Percentiles rank a stretch among this genome's conserved stretches.
These are phyloP conservation scores for Drosophila nigromelanica DNA, from an alignment of 1,140 invertebrate species.

Conservation along the genomic window DNA sequence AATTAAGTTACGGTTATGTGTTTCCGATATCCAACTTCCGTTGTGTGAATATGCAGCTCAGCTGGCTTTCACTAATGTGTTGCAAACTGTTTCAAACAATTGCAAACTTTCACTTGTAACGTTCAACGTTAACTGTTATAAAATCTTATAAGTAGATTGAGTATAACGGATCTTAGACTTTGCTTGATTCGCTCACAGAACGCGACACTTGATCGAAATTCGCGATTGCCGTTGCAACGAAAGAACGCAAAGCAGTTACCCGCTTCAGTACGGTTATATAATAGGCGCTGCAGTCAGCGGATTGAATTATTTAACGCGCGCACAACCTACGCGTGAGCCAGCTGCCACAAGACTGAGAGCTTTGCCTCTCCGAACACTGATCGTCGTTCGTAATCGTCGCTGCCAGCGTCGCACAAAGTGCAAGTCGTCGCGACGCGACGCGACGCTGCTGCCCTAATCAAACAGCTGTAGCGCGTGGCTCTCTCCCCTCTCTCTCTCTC, in stretches of 20 bases:
- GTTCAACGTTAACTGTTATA: slow-evolving; percentile 27
- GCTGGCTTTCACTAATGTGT: slow-evolving; percentile 59
- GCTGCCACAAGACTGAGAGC: slow-evolving; percentile 72
- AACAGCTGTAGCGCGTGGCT: slow-evolving; percentile 49
- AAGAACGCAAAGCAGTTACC: slow-evolving; percentile 51
- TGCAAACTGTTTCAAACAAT: slow-evolving; percentile 49
- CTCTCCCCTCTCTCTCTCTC: neutral
- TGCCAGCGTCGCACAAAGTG: slow-evolving; percentile 33
- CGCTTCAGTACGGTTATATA: slow-evolving; percentile 70
- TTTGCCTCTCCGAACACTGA: slow-evolving; percentile 31
- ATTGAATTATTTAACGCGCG: slow-evolving; percentile 51
- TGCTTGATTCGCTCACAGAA: slow-evolving; percentile 43
- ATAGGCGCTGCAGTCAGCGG: slow-evolving; percentile 47
- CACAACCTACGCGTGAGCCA: slow-evolving; percentile 80
- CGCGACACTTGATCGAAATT: slow-evolving; percentile 46
- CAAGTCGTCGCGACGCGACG: slow-evolving; percentile 14
- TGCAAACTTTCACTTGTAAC: slow-evolving; percentile 66
- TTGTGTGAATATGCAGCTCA: slow-evolving; percentile 11
- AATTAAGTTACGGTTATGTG: slow-evolving; percentile 27
- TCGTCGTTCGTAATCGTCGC: slow-evolving; percentile 42
- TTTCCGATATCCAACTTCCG: slow-evolving; percentile 31
- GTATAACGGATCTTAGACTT: slow-evolving; percentile 40
- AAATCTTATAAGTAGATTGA: slow-evolving; percentile 29
- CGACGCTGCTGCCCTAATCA: slow-evolving; percentile 20
- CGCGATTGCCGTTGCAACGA: slow-evolving; percentile 59